Evolutionary conservation across 92 coral and sea anemone species (phyloP), one percentile per base, ranked within the genome.

Genomic region (Chrysogorgia sp.): DNA sequence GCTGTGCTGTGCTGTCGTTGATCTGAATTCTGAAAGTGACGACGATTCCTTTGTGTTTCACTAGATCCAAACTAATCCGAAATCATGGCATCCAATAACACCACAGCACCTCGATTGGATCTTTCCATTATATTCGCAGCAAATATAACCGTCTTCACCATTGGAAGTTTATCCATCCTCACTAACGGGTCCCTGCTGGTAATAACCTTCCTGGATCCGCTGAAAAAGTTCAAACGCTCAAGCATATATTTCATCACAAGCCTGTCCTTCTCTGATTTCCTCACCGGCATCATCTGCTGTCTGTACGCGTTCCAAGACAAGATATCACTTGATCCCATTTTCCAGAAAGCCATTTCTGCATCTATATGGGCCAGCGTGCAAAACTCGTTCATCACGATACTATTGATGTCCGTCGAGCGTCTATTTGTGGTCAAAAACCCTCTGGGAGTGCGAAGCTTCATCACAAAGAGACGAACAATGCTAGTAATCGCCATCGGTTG

Each of bases 321-420:
- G 14, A 32, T 67, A n/a, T 20, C 74, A 6, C 40, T 37, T 12
- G 6, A 52, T 13, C 6, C 35, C 23, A 40, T 21, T 5, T 67
- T 40, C 34, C 17, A 10, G 0, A 21, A 10, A n/a, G 17, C 28
- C 48, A 20, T 40, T 6, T 3, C 21, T 0, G 19, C 53, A 13
- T 29, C 33, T 5, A 40, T 67, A 7, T 67, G 56, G 56, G 33
- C 57, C 19, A 67, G 74, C 26, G 58, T 41, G 21, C 33, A 40
- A 26, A 67, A 67, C 28, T 67, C 74, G 13, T 67, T 67, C 33
- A 67, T 67, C 10, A 67, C 74, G 13, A 43, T 67, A 40, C 28
- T 67, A 37, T n/a, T 67, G 28, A 67, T 67, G 74, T 23, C 74
- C 7, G 40, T 67, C 25, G 74, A 67, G 30, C 74, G 74, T 67